A percentile compares a stretch with the other conserved stretches of the same genome.
Conservation (phyloP, 2,888 invertebrate genomes). For the Oxycera nigricornis region DNA sequence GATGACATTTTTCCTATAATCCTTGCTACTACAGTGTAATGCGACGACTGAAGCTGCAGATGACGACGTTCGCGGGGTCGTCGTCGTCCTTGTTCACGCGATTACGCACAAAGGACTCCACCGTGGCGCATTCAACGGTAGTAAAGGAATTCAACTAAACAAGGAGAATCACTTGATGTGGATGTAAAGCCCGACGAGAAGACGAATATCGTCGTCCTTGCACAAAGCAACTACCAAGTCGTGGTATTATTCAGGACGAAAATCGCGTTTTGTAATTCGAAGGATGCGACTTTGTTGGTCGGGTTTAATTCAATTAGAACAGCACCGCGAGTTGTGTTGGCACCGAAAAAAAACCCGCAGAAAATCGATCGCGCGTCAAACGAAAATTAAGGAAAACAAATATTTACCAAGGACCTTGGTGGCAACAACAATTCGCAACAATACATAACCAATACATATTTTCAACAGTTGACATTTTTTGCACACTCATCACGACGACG, state of each 20-base stretch:
- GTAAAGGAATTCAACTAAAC: background rate
- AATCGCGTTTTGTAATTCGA: too few relatives aligned
- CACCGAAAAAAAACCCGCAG: background rate
- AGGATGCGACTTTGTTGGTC: background rate
- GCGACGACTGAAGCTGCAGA: background rate
- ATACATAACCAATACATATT: background rate
- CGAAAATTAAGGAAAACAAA: background rate
- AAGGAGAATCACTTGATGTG: background rate
- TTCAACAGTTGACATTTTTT: constrained; percentile 11
- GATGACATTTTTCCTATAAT: constrained; percentile 54
- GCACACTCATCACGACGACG: background rate
- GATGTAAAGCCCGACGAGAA: too few relatives aligned
- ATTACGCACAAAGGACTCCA: constrained; percentile 25
- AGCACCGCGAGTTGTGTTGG: background rate
- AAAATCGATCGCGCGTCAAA: background rate
- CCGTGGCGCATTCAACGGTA: background rate
- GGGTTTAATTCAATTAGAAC: constrained; percentile 18
- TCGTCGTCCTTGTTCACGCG: background rate
- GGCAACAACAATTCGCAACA: background rate
- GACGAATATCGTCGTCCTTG: too few relatives aligned
- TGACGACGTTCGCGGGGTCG: background rate
- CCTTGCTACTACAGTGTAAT: background rate
- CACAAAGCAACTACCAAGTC: too few relatives aligned
- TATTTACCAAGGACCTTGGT: background rate
- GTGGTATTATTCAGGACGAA: background rate